Evolutionary conservation across 2,888 invertebrate species (phyloP).

Genomic region (Oeneis ivallda): DNA sequence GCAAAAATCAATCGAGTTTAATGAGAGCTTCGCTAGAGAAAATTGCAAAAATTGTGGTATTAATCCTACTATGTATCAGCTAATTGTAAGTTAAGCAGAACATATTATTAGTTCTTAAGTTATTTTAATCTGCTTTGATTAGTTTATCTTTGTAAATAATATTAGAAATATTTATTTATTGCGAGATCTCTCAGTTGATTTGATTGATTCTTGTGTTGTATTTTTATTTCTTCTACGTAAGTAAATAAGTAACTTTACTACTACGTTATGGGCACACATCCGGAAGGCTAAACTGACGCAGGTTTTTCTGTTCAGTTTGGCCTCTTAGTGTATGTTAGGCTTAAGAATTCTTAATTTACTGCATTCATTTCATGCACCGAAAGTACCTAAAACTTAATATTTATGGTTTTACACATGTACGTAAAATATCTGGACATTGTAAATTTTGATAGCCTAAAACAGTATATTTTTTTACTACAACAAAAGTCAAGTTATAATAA

Average conservation of each 20-base stretch:
- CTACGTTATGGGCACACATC: too few species aligned
- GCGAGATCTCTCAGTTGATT: slow-evolving; percentile 20
- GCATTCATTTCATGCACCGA: too few species aligned
- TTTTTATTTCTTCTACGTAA: slow-evolving; percentile 10
- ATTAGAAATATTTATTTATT: slow-evolving; percentile 38
- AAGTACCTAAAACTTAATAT: too few species aligned
- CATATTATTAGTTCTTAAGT: background rate
- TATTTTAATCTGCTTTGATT: slow-evolving; percentile 1
- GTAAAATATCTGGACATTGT: too few species aligned
- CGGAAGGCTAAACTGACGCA: too few species aligned
- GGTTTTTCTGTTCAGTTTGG: too few species aligned
- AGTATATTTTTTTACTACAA: too few species aligned
- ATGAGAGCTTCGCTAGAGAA: background rate
- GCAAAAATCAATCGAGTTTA: background rate
- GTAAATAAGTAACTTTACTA: too few species aligned
- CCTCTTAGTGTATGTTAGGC: too few species aligned
- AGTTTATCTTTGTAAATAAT: slow-evolving; percentile 38
- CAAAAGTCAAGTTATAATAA: background rate
- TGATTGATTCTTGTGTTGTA: slow-evolving; percentile 20
- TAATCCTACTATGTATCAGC: background rate
- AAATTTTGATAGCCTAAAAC: background rate
- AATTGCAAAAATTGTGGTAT: background rate
- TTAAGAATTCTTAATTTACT: too few species aligned
- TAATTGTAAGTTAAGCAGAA: background rate
- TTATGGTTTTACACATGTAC: too few species aligned